Conservation (phyloP, 2,888 invertebrate genomes). For the Mystacides longicornis region DNA sequence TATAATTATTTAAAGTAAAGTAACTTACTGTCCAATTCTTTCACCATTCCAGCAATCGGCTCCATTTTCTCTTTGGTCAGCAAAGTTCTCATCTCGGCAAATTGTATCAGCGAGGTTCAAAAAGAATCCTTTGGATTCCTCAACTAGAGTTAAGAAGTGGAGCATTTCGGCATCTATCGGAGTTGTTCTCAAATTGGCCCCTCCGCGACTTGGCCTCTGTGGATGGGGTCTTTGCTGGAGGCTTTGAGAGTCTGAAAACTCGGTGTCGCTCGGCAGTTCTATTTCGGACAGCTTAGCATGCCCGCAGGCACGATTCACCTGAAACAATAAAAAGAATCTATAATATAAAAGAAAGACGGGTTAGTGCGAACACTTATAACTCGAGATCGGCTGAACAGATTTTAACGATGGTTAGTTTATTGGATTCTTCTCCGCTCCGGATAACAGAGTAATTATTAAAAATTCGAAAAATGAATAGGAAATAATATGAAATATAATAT, state of each 20-base stretch:
- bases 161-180: constrained; percentile 58
- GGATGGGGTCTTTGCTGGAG: constrained; percentile 27
- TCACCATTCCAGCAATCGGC: constrained; percentile 79
- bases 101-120: constrained; percentile 71
- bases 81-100: constrained; percentile 66
- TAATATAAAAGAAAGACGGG: too few species aligned
- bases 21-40: constrained; percentile 65
- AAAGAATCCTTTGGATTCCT: constrained; percentile 75
- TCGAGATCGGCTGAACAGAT: too few species aligned
- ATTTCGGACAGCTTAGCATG: constrained; percentile 24
- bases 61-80: constrained; percentile 53
- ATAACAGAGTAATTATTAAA: too few species aligned
- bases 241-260: constrained; percentile 12
- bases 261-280: constrained; percentile 14
- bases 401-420: too few species aligned
- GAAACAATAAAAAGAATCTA: too few species aligned
- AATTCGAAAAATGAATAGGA: too few species aligned
- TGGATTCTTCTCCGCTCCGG: too few species aligned
- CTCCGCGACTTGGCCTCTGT: constrained; percentile 35
- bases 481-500: too few species aligned
- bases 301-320: constrained; percentile 52
- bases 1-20: background rate
- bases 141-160: constrained; percentile 57
- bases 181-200: constrained; percentile 45
- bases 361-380: too few species aligned